Evolutionary conservation across 2,113 vertebrate genomes (phyloP).

Genomic region (Dicerorhinus sumatrensis): DNA sequence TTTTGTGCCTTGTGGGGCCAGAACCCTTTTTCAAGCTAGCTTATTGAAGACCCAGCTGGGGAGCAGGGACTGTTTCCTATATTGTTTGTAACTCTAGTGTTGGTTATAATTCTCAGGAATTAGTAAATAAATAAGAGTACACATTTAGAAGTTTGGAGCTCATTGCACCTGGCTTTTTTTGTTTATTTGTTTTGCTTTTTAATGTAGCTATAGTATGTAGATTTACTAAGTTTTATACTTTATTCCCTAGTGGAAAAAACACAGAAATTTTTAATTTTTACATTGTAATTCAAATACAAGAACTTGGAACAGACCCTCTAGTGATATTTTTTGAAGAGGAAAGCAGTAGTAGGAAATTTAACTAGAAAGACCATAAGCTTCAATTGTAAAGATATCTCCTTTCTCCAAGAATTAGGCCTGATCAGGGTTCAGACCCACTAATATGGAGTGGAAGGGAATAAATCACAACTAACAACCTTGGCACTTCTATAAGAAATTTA

Average conservation of each 20-base stretch:
- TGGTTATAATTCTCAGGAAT: conserved; percentile 36
- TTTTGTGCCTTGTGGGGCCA: neutral
- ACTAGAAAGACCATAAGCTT: conserved; percentile 71
- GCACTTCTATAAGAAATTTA: conserved; percentile 86
- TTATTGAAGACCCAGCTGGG: neutral
- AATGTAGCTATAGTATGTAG: conserved; percentile 60
- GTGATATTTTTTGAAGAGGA: conserved; percentile 77
- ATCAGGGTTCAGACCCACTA: neutral
- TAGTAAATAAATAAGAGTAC: conserved; percentile 17
- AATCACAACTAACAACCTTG: conserved; percentile 78
- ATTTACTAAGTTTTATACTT: conserved; percentile 68
- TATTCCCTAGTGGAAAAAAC: conserved; percentile 67
- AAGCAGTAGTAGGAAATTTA: conserved; percentile 66
- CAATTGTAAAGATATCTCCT: conserved; percentile 36
- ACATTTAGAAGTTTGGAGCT: neutral
- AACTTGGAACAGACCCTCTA: conserved; percentile 60
- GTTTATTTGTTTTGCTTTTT: conserved; percentile 66
- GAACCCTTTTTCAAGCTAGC: neutral
- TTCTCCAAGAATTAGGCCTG: conserved; percentile 48
- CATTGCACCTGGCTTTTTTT: neutral
- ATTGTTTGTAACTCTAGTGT: neutral
- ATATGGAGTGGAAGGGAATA: neutral
- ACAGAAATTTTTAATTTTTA: conserved; percentile 73
- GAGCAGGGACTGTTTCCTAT: neutral
- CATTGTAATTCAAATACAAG: conserved; percentile 78